Base-by-base conservation (phyloP, 2,113 vertebrate genomes). In the Zootoca vivipara region DNA sequence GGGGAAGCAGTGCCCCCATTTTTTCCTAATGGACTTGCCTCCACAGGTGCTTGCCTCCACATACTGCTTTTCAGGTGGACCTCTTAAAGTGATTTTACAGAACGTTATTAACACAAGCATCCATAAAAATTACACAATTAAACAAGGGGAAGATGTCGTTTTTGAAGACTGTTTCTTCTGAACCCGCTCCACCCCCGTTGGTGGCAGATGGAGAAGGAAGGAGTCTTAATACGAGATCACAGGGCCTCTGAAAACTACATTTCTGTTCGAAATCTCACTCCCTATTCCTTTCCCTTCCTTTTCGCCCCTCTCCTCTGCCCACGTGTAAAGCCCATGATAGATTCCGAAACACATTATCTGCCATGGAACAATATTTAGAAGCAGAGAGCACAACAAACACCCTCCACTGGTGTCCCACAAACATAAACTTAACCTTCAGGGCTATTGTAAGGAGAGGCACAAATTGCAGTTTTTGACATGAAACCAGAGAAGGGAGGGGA, bases 361-460 rank as follows among this genome's bases (percentile, higher is more conserved):
- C 56, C 85, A 87, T 85, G 79, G 91, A 95, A 80, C 22, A 1
- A 75, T 86, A 82, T 91, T 94, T 92, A 82, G 84, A 64, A 89
- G 87, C 83, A 86, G 24, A 75, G 64, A 87, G 52, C 85, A 70
- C 72, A 94, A 85, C n/a, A 90, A 52, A 92, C 38, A 67, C 87
- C 89, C 74, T 87, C 78, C 78, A 89, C 87, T 89, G 78, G 83
- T 52, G 40, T 89, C 85, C 90, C 93, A 90, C 78, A 93, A 93
- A 93, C 67, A 90, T 33, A 85, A 94, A 96, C 94, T 94, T 92
- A 92, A 85, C 83, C 85, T 95, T 92, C 79, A 92, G 56, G 84
- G 26, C 82, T 89, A 90, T 52, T 16, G 52, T 78, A 16, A 92
- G 56, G 56, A 85, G n/a, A 87, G 40, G 86, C 90, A 70, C 94